Percentiles rank a stretch among this genome's conserved stretches.
These are phyloP conservation scores for Oedothorax gibbosus DNA, from an alignment of 1,140 invertebrate genomes.

Conservation along the genomic window DNA sequence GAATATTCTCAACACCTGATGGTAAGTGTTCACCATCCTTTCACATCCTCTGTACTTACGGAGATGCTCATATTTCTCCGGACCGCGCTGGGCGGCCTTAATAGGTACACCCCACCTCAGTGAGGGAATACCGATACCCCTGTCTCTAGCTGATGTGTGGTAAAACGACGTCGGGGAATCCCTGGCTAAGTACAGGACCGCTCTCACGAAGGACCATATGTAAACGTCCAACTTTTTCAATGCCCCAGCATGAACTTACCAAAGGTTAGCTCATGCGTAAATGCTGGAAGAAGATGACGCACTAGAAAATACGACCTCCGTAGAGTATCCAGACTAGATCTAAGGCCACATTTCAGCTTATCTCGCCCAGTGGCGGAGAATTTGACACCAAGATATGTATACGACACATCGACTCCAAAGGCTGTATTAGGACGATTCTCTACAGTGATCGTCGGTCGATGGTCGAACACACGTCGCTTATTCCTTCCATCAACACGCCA, in stretches of 20 bases:
- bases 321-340: not conserved
- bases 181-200: not conserved
- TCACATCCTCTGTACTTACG: not conserved
- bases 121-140: not conserved
- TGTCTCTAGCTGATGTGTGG: not conserved
- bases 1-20: not conserved
- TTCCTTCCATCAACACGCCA: not conserved
- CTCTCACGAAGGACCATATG: not conserved
- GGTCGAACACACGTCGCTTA: not conserved
- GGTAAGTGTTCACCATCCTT: not conserved
- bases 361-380: not conserved
- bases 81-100: not conserved
- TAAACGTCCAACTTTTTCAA: constrained; percentile 17
- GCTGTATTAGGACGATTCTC: not conserved
- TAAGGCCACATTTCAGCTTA: not conserved
- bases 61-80: not conserved
- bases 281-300: not conserved
- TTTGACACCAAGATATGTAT: not conserved
- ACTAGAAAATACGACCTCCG: not conserved
- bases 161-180: not conserved
- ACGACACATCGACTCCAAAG: not conserved
- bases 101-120: not conserved
- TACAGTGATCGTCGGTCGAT: not conserved
- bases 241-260: not conserved
- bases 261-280: not conserved